Evolutionary conservation across 92 coral and sea anemone genomes (phyloP).

Genomic region (Anthopleura xanthogrammica): DNA sequence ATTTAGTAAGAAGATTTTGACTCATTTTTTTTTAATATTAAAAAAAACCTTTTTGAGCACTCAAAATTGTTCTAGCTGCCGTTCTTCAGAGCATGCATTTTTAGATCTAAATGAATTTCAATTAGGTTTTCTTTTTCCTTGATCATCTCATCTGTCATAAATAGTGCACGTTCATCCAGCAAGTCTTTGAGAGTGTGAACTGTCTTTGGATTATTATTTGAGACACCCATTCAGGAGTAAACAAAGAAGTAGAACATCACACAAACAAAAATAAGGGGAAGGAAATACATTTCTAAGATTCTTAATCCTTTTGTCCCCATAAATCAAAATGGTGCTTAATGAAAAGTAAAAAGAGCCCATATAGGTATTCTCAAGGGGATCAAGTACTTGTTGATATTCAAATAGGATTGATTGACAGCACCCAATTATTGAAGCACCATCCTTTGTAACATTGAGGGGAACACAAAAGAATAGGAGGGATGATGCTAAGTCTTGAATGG

Average conservation of each 20-base stretch:
- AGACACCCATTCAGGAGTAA: background rate
- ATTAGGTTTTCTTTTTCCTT: too few species aligned
- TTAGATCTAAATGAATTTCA: background rate
- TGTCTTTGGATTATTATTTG: background rate
- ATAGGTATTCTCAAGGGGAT: slow-evolving; percentile 19
- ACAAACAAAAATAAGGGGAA: background rate
- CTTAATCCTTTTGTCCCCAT: slow-evolving; percentile 1
- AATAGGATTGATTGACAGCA: slow-evolving; percentile 18
- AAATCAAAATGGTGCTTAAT: slow-evolving; percentile 4
- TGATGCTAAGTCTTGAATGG: slow-evolving; percentile 8
- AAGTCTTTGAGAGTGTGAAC: background rate
- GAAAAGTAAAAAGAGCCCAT: slow-evolving; percentile 1
- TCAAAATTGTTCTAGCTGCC: background rate
- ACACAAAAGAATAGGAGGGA: slow-evolving; percentile 10
- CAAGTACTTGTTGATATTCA: slow-evolving; percentile 13
- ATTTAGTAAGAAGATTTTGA: too few species aligned
- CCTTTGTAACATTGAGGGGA: slow-evolving; percentile 2
- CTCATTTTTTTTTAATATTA: too few species aligned
- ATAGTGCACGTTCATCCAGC: background rate
- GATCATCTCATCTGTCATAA: background rate
- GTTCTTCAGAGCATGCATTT: background rate
- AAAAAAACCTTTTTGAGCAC: background rate
- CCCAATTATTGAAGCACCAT: slow-evolving; percentile 16
- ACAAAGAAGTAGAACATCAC: background rate
- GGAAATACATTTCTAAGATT: background rate